Evolutionary conservation across 2,797 vertebrate species (phyloP).

Genomic region (Labeo calbasu): DNA sequence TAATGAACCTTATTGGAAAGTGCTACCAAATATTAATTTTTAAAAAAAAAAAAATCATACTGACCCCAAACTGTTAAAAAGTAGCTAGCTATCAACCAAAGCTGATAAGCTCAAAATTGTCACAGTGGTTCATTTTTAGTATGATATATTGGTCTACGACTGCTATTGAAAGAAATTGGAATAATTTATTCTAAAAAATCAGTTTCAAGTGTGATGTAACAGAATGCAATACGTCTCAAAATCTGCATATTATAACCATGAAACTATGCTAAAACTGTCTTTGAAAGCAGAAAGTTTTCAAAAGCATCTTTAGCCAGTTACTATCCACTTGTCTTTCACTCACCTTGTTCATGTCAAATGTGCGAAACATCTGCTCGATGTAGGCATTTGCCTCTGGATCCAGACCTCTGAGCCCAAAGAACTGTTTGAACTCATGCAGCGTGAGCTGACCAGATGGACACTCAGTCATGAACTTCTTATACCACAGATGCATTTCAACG

Average conservation of each 20-base stretch:
- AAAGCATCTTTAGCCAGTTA: not conserved
- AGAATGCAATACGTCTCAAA: not conserved
- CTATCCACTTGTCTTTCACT: not conserved
- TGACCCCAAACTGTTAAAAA: not conserved
- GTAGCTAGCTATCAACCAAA: not conserved
- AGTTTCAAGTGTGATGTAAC: slow-evolving; percentile 12
- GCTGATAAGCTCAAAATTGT: not conserved
- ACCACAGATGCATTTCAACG: slow-evolving; percentile 93
- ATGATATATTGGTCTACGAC: not conserved
- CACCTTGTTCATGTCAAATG: slow-evolving; percentile 96
- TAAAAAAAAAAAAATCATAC: not conserved
- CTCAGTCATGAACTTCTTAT: slow-evolving; percentile 95
- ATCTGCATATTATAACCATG: not conserved
- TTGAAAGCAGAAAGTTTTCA: not conserved
- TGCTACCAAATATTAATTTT: too few relatives aligned
- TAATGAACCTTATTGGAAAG: too few relatives aligned
- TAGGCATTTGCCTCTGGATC: slow-evolving; percentile 88
- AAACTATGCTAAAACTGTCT: not conserved
- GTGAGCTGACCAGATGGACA: slow-evolving; percentile 93
- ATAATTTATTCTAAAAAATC: not conserved
- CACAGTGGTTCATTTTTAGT: not conserved
- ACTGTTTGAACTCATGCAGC: slow-evolving; percentile 92
- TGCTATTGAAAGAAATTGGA: not conserved
- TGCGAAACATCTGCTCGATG: slow-evolving; percentile 94
- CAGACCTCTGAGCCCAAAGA: slow-evolving; percentile 87